These are phyloP conservation scores for Hypomecis atomaria DNA, from an alignment of 2,888 invertebrate genomes.

Conservation along the genomic window DNA sequence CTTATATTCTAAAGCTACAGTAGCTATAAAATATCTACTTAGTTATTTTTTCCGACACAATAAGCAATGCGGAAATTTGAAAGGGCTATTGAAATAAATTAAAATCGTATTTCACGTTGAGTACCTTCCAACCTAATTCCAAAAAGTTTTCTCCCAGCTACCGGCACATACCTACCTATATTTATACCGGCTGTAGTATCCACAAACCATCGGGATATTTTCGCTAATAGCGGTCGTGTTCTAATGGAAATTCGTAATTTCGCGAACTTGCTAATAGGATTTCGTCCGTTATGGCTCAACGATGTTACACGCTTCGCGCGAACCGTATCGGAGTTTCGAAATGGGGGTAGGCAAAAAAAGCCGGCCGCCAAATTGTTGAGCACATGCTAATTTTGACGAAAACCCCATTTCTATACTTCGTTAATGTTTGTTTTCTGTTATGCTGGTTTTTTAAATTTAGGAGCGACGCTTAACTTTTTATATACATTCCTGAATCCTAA, in stretches of 20 bases:
- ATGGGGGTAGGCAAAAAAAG: constrained; percentile 65
- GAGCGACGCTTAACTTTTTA: too few species aligned
- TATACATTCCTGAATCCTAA: too few species aligned
- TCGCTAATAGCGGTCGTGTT: constrained; percentile 40
- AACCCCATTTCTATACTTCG: constrained; percentile 57
- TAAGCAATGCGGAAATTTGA: too few species aligned
- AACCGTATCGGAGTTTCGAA: constrained; percentile 75
- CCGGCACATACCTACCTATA: constrained; percentile 8
- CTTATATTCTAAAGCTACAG: too few species aligned
- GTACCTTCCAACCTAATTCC: neutral
- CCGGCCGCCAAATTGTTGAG: constrained; percentile 63
- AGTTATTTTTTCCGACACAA: too few species aligned
- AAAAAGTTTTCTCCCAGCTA: neutral
- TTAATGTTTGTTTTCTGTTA: constrained; percentile 27
- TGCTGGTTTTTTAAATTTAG: neutral
- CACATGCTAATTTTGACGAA: constrained; percentile 73
- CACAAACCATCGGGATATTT: constrained; percentile 39
- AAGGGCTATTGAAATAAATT: neutral
- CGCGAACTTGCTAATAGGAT: constrained; percentile 59
- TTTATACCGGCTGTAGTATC: constrained; percentile 3
- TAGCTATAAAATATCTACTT: too few species aligned
- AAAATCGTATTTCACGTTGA: neutral
- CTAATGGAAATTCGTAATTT: constrained; percentile 48
- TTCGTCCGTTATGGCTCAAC: constrained; percentile 69
- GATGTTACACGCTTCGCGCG: constrained; percentile 75